These are phyloP conservation scores for Mola mola DNA, from an alignment of 2,113 vertebrate genomes.

Conservation along the genomic window DNA sequence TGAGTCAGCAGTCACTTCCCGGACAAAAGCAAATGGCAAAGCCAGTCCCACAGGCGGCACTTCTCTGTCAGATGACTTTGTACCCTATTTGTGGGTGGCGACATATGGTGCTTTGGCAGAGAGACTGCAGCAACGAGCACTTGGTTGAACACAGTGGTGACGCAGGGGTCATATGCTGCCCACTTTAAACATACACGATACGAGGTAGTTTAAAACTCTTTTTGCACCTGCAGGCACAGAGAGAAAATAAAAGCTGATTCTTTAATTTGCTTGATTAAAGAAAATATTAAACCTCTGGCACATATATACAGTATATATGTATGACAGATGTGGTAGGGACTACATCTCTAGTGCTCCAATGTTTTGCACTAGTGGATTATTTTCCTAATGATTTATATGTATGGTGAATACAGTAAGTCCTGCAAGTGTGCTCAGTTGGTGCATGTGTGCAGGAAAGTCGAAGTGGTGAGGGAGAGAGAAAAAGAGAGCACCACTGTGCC, in stretches of 20 bases:
- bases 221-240: too few relatives aligned
- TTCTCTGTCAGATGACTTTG: constrained; percentile 77
- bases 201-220: too few relatives aligned
- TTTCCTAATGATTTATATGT: constrained; percentile 68
- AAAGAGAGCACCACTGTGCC: constrained; percentile 45
- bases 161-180: constrained; percentile 78
- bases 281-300: too few relatives aligned
- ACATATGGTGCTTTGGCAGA: constrained; percentile 67
- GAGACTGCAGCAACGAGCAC: constrained; percentile 85
- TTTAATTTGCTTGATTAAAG: too few relatives aligned
- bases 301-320: constrained; percentile 69
- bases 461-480: constrained; percentile 19
- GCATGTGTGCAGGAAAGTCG: constrained; percentile 20
- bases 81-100: constrained; percentile 85
- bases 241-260: too few relatives aligned
- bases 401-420: constrained; percentile 60
- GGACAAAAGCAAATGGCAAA: constrained; percentile 81
- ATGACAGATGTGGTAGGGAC: constrained; percentile 62
- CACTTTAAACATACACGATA: too few relatives aligned
- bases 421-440: constrained; percentile 30
- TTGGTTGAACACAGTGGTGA: constrained; percentile 79
- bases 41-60: constrained; percentile 70
- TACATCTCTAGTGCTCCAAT: constrained; percentile 56
- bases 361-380: constrained; percentile 73
- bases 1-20: constrained; percentile 84